Percentiles rank a stretch among this genome's conserved stretches.
These are phyloP conservation scores for Furnarius figulus DNA, from an alignment of 2,113 vertebrate species.

Conservation along the genomic window DNA sequence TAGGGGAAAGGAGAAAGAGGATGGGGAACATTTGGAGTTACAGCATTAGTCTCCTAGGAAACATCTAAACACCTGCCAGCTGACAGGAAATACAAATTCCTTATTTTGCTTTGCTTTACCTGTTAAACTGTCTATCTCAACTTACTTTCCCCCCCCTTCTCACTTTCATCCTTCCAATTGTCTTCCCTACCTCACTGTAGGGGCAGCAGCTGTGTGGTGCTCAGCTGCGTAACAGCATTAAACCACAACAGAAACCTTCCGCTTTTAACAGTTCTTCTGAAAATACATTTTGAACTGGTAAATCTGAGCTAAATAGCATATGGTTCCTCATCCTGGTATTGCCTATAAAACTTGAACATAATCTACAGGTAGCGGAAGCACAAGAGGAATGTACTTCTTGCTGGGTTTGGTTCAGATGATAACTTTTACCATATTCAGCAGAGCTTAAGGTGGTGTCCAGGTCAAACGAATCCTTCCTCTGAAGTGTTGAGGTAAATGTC, in stretches of 20 bases:
- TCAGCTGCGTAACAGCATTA: not conserved
- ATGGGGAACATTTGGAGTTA: rapidly evolving
- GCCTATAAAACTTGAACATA: not conserved
- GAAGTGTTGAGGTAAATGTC: not conserved
- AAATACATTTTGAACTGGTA: not conserved
- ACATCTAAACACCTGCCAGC: not conserved
- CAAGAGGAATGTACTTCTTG: not conserved
- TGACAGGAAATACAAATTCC: not conserved
- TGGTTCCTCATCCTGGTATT: not conserved
- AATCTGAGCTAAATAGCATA: not conserved
- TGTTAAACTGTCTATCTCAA: not conserved
- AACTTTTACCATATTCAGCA: not conserved
- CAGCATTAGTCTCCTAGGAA: rapidly evolving
- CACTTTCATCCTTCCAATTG: rapidly evolving
- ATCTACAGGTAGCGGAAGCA: not conserved
- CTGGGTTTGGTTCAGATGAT: not conserved
- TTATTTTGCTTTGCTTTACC: not conserved
- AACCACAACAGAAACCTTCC: not conserved
- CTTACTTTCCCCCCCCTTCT: rapidly evolving
- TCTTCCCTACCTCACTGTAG: not conserved
- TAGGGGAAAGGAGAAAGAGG: not conserved
- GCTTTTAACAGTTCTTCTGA: not conserved
- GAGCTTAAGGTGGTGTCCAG: not conserved
- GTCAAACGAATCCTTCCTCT: not conserved
- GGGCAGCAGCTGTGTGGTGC: not conserved